Percentiles rank a stretch among this genome's conserved stretches.
phyloP scores from a whole-genome alignment of 2,797 vertebrate genomes.

The Takifugu rubripes region DNA sequence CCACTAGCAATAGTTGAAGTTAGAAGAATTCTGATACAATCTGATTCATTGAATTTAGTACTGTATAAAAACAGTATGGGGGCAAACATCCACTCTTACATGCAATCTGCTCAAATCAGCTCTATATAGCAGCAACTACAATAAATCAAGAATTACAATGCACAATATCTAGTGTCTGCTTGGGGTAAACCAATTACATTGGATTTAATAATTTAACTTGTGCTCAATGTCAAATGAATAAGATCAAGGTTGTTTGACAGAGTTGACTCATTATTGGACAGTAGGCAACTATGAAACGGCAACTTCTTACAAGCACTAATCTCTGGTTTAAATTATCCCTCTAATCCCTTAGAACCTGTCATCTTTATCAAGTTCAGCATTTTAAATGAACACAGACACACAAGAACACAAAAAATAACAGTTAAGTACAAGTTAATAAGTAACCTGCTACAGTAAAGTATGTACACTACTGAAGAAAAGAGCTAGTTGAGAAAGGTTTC shows the following conservation, averaged over 20 bases:
- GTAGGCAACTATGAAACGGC: constrained; percentile 19
- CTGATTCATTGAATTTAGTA: constrained; percentile 20
- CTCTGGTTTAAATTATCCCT: too few species aligned
- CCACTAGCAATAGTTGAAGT: constrained; percentile 18
- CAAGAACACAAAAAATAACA: not conserved
- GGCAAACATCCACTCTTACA: constrained; percentile 15
- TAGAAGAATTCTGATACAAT: constrained; percentile 24
- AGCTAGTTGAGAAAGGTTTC: constrained; percentile 7
- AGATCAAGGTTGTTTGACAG: constrained; percentile 1
- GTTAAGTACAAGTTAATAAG: constrained; percentile 3
- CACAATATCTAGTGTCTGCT: constrained; percentile 3
- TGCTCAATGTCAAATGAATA: constrained; percentile 14
- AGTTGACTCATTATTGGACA: constrained; percentile 29
- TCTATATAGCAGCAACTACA: constrained; percentile 10
- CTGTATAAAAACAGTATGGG: not conserved
- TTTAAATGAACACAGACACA: too few species aligned
- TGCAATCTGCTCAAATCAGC: constrained; percentile 10
- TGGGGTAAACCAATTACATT: constrained; percentile 5
- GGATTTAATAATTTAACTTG: constrained; percentile 9
- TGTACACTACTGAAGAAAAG: too few species aligned
- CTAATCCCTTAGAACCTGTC: too few species aligned
- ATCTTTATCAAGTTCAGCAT: too few species aligned
- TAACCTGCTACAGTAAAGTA: too few species aligned
- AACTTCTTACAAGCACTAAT: not conserved
- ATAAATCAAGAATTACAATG: constrained; percentile 4